Conservation (phyloP, 2,797 vertebrate species). For the Galago senegalensis region DNA sequence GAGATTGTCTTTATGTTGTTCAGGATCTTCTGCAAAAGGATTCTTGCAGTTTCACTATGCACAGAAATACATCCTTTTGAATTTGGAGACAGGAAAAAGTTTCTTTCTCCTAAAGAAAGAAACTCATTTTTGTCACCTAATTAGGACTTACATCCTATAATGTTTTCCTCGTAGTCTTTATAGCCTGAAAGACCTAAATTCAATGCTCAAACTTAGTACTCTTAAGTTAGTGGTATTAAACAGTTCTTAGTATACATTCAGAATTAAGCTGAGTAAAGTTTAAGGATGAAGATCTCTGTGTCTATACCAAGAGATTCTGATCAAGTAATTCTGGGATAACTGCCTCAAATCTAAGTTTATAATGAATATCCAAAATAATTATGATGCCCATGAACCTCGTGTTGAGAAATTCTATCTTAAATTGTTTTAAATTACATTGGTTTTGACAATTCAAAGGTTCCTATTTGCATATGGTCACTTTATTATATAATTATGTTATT, state of each 20-base stretch:
- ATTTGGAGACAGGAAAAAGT: neutral
- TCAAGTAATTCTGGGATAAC: neutral
- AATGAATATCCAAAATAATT: slow-evolving; percentile 21
- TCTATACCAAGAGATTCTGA: slow-evolving; percentile 13
- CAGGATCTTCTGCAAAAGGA: slow-evolving; percentile 9
- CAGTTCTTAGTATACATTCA: neutral
- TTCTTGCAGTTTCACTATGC: neutral
- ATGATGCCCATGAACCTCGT: neutral
- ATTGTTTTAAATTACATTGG: neutral
- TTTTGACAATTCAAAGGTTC: neutral
- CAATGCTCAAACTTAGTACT: slow-evolving; percentile 45
- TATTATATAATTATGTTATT: slow-evolving; percentile 53
- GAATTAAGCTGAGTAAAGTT: slow-evolving; percentile 9
- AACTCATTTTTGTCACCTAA: slow-evolving; percentile 34
- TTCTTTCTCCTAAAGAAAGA: slow-evolving; percentile 2
- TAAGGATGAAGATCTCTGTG: slow-evolving; percentile 19
- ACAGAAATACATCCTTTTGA: neutral
- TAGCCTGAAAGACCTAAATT: slow-evolving; percentile 41
- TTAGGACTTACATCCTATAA: slow-evolving; percentile 13
- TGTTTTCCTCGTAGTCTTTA: slow-evolving; percentile 8
- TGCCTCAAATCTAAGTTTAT: neutral
- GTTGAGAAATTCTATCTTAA: slow-evolving; percentile 3
- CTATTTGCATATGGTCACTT: slow-evolving; percentile 20
- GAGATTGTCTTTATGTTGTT: slow-evolving; percentile 16
- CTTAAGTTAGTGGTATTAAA: slow-evolving; percentile 20